Conservation (phyloP, 2,797 vertebrate genomes). For the Oreortyx pictus region DNA sequence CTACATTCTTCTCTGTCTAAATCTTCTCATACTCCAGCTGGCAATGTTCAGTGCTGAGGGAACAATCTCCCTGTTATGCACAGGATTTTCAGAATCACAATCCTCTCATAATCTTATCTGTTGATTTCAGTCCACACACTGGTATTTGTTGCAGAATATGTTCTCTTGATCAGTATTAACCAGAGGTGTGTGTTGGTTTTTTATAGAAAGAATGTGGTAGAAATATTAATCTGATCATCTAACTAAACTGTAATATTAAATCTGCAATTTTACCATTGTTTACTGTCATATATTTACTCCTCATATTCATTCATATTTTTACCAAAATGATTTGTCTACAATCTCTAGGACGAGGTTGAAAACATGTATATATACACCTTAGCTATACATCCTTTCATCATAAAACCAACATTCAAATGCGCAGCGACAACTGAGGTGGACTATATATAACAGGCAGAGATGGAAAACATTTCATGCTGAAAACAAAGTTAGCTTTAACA, state of each 20-base stretch:
- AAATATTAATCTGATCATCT: neutral
- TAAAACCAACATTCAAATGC: neutral
- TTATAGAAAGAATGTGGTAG: neutral
- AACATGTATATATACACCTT: neutral
- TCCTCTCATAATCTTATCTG: neutral
- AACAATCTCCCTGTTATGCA: neutral
- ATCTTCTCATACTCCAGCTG: neutral
- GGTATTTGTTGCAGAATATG: neutral
- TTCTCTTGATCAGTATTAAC: conserved; percentile 11
- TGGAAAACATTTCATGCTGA: neutral
- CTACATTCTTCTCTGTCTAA: neutral
- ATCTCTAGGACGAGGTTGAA: neutral
- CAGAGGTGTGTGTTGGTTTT: neutral
- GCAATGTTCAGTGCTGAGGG: neutral
- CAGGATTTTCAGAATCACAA: conserved; percentile 21
- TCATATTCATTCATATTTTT: neutral
- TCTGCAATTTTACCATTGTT: neutral
- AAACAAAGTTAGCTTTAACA: neutral
- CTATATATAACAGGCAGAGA: neutral
- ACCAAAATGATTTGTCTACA: neutral
- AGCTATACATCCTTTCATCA: neutral
- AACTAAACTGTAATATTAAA: neutral
- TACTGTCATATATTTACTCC: neutral
- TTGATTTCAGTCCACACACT: conserved; percentile 4
- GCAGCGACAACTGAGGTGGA: neutral